Conservation (phyloP, 2,888 invertebrate genomes). For the Drosophila formosana region DNA sequence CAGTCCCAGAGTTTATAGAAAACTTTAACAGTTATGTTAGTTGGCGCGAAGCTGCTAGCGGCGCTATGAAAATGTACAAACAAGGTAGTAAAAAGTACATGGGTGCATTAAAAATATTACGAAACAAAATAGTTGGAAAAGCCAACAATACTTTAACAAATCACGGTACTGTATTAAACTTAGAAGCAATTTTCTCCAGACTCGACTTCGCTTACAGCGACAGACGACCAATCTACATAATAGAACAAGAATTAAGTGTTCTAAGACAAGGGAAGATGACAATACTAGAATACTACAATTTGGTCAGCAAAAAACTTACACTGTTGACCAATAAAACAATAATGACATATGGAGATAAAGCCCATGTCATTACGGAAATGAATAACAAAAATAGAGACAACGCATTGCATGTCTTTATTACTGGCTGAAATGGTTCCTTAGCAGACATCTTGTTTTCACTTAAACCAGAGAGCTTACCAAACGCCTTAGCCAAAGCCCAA, state of each 20-base stretch:
- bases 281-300: not conserved
- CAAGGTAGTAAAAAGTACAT: not conserved
- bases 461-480: too few species aligned
- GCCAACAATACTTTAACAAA: not conserved
- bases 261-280: not conserved
- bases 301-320: conserved; percentile 2
- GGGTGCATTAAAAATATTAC: too few species aligned
- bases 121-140: too few species aligned
- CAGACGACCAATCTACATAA: not conserved
- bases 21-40: not conserved
- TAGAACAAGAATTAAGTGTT: not conserved
- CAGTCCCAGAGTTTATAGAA: not conserved
- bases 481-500: too few species aligned
- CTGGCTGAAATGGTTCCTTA: too few species aligned
- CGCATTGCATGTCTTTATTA: too few species aligned
- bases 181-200: not conserved
- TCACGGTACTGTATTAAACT: too few species aligned
- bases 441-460: too few species aligned
- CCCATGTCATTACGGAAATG: too few species aligned
- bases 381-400: too few species aligned
- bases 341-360: not conserved
- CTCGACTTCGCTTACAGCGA: conserved; percentile 2
- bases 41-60: not conserved
- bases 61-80: not conserved
- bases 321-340: conserved; percentile 6